Percentiles rank a stretch among this genome's conserved stretches.
These are phyloP conservation scores for Apeira syringaria DNA, from an alignment of 2,888 invertebrate genomes.

Conservation along the genomic window DNA sequence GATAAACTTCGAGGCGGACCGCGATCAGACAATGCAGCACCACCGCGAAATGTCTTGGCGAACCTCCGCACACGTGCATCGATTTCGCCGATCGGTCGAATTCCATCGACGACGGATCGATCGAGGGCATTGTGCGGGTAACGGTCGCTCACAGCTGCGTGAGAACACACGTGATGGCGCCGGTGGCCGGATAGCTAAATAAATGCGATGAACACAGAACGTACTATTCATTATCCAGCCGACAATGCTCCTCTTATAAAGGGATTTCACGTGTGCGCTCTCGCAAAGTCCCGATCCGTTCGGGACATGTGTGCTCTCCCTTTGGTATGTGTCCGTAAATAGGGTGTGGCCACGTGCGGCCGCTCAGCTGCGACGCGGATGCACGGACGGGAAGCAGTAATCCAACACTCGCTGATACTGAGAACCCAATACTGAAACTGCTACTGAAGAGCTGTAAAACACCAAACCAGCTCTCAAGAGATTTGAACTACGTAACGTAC, in stretches of 20 bases:
- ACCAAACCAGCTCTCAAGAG: constrained; percentile 2
- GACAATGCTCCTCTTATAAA: constrained; percentile 81
- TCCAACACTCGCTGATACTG: constrained; percentile 73
- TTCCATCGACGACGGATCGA: constrained; percentile 77
- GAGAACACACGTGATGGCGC: constrained; percentile 75
- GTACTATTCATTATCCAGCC: constrained; percentile 78
- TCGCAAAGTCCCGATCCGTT: constrained; percentile 80
- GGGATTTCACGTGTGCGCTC: constrained; percentile 82
- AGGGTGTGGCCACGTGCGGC: constrained; percentile 82
- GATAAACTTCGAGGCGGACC: constrained; percentile 59
- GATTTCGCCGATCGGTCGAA: constrained; percentile 76
- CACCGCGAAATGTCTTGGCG: constrained; percentile 66
- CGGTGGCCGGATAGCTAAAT: constrained; percentile 82
- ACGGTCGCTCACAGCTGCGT: constrained; percentile 82
- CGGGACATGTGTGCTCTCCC: constrained; percentile 82
- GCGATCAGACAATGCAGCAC: constrained; percentile 67
- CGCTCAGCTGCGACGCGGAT: constrained; percentile 81
- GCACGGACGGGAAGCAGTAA: constrained; percentile 79
- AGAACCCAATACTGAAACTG: constrained; percentile 54
- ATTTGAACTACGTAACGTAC: too few relatives aligned
- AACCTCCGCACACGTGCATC: constrained; percentile 70
- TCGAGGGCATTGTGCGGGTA: constrained; percentile 83
- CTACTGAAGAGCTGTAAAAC: constrained; percentile 33
- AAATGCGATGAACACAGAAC: constrained; percentile 71
- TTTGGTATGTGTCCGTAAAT: constrained; percentile 80